These are phyloP conservation scores for Pygoscelis antarcticus DNA, from an alignment of 2,113 vertebrate species.

Conservation along the genomic window DNA sequence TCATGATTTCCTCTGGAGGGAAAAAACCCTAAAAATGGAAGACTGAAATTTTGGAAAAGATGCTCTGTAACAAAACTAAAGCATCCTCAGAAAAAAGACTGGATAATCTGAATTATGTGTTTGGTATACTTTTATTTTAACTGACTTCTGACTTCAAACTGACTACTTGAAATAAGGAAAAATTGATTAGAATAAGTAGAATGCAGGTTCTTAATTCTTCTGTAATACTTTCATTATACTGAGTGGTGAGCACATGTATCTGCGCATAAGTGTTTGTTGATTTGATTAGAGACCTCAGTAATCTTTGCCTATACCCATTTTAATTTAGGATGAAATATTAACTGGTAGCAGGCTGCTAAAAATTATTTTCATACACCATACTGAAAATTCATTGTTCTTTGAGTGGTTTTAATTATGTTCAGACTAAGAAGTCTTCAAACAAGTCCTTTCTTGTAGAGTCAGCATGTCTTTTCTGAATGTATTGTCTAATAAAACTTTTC, in stretches of 20 bases:
- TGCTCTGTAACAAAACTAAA: neutral
- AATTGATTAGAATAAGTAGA: neutral
- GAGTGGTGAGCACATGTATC: neutral
- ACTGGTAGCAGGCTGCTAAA: neutral
- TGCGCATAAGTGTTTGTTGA: neutral
- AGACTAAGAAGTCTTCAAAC: neutral
- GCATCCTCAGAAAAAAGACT: neutral
- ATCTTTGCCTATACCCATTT: neutral
- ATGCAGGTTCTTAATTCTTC: neutral
- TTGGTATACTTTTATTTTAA: neutral
- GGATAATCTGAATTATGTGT: neutral
- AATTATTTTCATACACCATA: neutral
- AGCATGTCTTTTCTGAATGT: neutral
- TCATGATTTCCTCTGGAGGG: neutral
- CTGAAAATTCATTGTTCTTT: neutral
- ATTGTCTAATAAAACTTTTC: slow-evolving; percentile 20
- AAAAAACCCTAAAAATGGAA: neutral
- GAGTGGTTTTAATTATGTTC: neutral
- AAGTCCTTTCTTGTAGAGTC: neutral
- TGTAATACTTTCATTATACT: neutral
- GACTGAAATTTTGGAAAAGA: neutral
- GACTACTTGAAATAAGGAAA: neutral
- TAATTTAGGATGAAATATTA: neutral
- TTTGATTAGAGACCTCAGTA: neutral
- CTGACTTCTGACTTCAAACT: neutral